Evolutionary conservation across 2,888 invertebrate species (phyloP).

Genomic region (Ectemnius lituratus): DNA sequence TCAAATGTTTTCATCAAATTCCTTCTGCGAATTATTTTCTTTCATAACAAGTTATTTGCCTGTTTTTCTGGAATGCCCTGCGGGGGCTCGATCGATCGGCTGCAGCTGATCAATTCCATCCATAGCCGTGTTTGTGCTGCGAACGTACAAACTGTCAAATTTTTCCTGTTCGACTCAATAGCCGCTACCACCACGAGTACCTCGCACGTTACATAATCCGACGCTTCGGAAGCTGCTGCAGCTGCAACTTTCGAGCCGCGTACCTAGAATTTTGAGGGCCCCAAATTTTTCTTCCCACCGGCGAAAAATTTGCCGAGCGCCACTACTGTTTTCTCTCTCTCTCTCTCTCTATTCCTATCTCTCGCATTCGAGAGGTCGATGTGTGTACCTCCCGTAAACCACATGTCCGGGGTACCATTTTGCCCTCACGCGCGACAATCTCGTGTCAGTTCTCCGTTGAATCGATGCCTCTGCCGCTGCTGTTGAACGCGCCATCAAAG

Average conservation of each 20-base stretch:
- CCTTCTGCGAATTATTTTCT: too few relatives aligned
- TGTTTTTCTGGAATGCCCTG: too few relatives aligned
- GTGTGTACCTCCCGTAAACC: slow-evolving; percentile 24
- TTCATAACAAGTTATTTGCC: too few relatives aligned
- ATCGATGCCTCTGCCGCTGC: slow-evolving; percentile 16
- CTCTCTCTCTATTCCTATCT: too few relatives aligned
- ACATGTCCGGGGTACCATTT: background rate
- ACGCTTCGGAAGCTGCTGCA: slow-evolving; percentile 6
- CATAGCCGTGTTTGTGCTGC: background rate
- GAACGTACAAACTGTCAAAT: background rate
- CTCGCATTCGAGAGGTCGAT: too few relatives aligned
- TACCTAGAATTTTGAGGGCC: background rate
- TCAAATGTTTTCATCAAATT: too few relatives aligned
- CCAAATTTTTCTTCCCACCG: background rate
- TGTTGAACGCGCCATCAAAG: slow-evolving; percentile 13
- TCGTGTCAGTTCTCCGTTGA: slow-evolving; percentile 26
- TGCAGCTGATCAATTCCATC: background rate
- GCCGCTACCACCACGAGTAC: background rate
- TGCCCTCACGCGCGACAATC: slow-evolving; percentile 34
- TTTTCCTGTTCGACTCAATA: background rate
- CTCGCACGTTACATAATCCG: slow-evolving; percentile 11
- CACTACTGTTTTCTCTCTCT: too few relatives aligned
- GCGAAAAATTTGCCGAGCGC: background rate
- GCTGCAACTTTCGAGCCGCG: slow-evolving; percentile 5
- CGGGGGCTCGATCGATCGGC: too few relatives aligned